Conservation (phyloP, 1,140 invertebrate genomes). For the Heliothis subflexa region DNA sequence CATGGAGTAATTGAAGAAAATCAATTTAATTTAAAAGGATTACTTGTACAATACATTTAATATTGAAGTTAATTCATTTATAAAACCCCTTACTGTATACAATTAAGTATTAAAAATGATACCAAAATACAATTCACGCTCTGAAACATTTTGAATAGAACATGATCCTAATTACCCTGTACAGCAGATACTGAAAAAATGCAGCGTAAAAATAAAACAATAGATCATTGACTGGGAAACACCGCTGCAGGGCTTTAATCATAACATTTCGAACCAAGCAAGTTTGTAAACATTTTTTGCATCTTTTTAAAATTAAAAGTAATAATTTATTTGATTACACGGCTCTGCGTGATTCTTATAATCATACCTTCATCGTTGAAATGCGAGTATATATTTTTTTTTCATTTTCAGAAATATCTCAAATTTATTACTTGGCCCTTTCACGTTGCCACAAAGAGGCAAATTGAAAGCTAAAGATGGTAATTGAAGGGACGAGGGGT, state of each 20-base stretch:
- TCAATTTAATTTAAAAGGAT: neutral
- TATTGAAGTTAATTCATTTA: too few species aligned
- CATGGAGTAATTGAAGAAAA: conserved; percentile 10
- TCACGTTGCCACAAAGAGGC: conserved; percentile 55
- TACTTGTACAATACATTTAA: too few species aligned
- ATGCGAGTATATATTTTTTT: neutral
- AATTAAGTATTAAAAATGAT: too few species aligned
- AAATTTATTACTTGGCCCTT: conserved; percentile 41
- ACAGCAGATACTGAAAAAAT: neutral
- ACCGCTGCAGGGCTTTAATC: neutral
- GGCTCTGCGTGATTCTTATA: neutral
- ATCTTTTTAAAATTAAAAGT: neutral
- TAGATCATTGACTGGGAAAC: conserved; percentile 32
- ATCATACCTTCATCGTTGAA: neutral
- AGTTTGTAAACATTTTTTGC: neutral
- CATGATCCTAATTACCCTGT: neutral
- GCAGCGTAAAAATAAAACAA: neutral
- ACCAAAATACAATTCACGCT: neutral
- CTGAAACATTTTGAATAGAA: neutral
- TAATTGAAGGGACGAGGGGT: conserved; percentile 79
- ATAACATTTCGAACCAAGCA: neutral
- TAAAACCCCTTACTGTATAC: too few species aligned
- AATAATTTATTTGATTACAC: conserved; percentile 7
- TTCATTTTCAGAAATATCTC: conserved; percentile 23
- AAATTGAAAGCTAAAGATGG: conserved; percentile 84